These are phyloP conservation scores for Megamerina dolium DNA, from an alignment of 2,888 invertebrate genomes.

Conservation along the genomic window DNA sequence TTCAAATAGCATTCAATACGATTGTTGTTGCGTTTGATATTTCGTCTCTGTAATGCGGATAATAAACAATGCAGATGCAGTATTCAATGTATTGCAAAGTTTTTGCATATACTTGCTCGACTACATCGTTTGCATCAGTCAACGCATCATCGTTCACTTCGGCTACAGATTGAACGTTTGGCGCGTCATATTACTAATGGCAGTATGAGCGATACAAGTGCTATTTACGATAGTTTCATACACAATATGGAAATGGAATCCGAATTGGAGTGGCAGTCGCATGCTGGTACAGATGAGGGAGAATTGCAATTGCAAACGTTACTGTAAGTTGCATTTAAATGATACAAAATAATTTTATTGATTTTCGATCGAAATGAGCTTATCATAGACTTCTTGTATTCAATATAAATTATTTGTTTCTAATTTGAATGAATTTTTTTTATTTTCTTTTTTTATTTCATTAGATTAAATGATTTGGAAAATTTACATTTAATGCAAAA, in stretches of 20 bases:
- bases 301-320: conserved; percentile 18
- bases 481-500: conserved; percentile 16
- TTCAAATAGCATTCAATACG: conserved; percentile 30
- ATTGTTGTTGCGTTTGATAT: conserved; percentile 27
- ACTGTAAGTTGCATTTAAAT: conserved; percentile 22
- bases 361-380: no score
- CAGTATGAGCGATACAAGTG: conserved; percentile 23
- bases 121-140: conserved; percentile 25
- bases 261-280: conserved; percentile 7
- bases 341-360: neutral
- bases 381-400: neutral
- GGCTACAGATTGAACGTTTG: conserved; percentile 36
- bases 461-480: conserved; percentile 27
- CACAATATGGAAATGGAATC: conserved; percentile 20
- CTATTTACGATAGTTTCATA: conserved; percentile 30
- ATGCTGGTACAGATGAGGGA: no score
- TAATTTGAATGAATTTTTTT: no score
- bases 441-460: no score
- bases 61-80: neutral
- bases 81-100: conserved; percentile 22
- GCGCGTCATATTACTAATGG: conserved; percentile 20
- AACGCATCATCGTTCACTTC: conserved; percentile 27
- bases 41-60: conserved; percentile 21
- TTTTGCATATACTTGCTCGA: conserved; percentile 32
- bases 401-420: conserved; percentile 15